Percentiles rank a stretch among this genome's conserved stretches.
Evolutionary conservation across 2,113 vertebrate species (phyloP).

Genomic region (Xyrauchen texanus): DNA sequence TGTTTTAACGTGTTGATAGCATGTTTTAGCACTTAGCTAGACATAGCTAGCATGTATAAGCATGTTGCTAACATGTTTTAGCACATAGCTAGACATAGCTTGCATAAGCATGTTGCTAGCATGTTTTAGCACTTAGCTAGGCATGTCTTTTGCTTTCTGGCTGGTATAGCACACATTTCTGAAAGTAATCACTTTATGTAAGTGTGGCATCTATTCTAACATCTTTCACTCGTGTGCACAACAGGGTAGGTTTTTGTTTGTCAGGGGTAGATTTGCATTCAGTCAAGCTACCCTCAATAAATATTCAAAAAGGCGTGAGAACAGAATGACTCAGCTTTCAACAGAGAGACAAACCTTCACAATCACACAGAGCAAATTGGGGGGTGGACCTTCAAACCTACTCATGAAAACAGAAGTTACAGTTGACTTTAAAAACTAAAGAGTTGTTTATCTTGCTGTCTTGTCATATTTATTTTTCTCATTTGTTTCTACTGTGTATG

Average conservation of each 20-base stretch:
- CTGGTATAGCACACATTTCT: too few relatives aligned
- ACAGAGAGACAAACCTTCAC: background rate
- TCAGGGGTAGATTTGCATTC: conserved; percentile 18
- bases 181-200: too few relatives aligned
- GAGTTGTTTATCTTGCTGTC: background rate
- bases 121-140: too few relatives aligned
- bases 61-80: too few relatives aligned
- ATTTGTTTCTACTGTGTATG: conserved; percentile 3
- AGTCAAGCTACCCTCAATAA: background rate
- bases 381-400: too few relatives aligned
- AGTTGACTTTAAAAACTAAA: too few relatives aligned
- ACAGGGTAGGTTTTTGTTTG: conserved; percentile 16
- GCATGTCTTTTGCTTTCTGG: too few relatives aligned
- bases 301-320: conserved; percentile 9
- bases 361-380: background rate
- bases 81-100: too few relatives aligned
- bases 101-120: too few relatives aligned
- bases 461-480: conserved; percentile 9
- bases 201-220: background rate
- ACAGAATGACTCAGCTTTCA: conserved; percentile 23
- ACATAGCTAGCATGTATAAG: too few relatives aligned
- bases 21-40: too few relatives aligned
- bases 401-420: background rate
- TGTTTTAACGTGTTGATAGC: too few relatives aligned
- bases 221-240: background rate